Percentiles rank a stretch among this genome's conserved stretches.
phyloP scores from a whole-genome alignment of 2,888 invertebrate genomes.

The Volucella inanis region DNA sequence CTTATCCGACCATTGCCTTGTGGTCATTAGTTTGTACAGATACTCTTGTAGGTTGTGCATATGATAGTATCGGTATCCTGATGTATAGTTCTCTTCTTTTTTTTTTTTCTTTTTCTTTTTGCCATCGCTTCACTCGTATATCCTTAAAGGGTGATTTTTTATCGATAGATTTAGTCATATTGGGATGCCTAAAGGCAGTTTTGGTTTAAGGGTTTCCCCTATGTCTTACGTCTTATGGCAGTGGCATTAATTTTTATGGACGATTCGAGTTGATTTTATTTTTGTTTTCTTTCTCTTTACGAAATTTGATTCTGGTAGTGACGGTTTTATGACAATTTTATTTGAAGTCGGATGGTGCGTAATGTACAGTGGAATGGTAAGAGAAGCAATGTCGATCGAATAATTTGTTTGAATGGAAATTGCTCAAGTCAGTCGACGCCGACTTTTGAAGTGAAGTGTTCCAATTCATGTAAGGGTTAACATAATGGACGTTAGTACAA shows the following conservation, averaged over 20 bases:
- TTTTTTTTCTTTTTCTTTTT: conserved; percentile 39
- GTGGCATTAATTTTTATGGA: conserved; percentile 68
- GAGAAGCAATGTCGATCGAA: conserved; percentile 20
- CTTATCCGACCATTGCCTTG: conserved; percentile 66
- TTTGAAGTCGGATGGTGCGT: conserved; percentile 27
- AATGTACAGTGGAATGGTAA: not conserved
- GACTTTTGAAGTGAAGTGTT: too few relatives aligned
- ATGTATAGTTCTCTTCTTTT: not conserved
- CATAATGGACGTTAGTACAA: too few relatives aligned
- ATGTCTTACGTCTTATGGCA: conserved; percentile 9
- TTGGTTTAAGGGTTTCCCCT: conserved; percentile 3
- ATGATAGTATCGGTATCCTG: conserved; percentile 18
- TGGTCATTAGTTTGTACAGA: conserved; percentile 67
- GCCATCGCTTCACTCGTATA: conserved; percentile 31
- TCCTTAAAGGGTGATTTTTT: conserved; percentile 69
- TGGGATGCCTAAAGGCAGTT: conserved; percentile 47
- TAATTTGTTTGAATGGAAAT: not conserved
- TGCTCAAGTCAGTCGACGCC: too few relatives aligned
- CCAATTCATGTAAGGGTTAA: too few relatives aligned
- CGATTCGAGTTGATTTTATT: conserved; percentile 56
- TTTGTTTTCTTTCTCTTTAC: conserved; percentile 20
- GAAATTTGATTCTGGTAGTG: conserved; percentile 32
- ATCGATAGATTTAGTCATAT: conserved; percentile 66
- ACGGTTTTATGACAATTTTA: conserved; percentile 61
- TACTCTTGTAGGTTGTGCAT: conserved; percentile 31